phyloP scores from a whole-genome alignment of 1,140 invertebrate species.

The Macrobrachium rosenbergii region DNA sequence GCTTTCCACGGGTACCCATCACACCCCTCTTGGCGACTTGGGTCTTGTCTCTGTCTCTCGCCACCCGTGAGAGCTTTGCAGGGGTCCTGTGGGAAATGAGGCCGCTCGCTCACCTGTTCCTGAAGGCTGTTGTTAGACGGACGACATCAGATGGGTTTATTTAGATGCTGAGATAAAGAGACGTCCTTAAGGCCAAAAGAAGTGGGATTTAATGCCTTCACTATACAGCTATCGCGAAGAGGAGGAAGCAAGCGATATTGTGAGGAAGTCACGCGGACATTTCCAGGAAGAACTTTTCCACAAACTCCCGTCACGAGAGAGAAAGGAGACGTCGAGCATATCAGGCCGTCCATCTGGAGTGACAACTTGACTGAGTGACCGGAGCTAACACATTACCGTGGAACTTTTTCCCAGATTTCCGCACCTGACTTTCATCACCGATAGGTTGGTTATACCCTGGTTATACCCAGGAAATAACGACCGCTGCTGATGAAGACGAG shows the following conservation, averaged over 20 bases:
- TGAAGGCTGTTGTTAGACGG: not conserved
- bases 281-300: too few relatives aligned
- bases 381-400: not conserved
- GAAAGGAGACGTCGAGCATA: too few relatives aligned
- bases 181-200: too few relatives aligned
- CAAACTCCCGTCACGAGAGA: too few relatives aligned
- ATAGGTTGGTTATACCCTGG: not conserved
- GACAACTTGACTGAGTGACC: not conserved
- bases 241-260: too few relatives aligned
- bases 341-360: too few relatives aligned
- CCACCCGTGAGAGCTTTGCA: slow-evolving; percentile 56
- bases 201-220: too few relatives aligned
- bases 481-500: not conserved
- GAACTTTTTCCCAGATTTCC: slow-evolving; percentile 16
- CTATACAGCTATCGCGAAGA: too few relatives aligned
- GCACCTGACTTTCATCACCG: not conserved
- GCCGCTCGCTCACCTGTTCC: slow-evolving; percentile 1
- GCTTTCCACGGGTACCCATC: slow-evolving; percentile 2
- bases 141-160: slow-evolving; percentile 3
- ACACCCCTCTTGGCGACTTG: slow-evolving; percentile 37
- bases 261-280: too few relatives aligned
- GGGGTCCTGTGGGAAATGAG: slow-evolving; percentile 25
- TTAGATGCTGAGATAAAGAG: slow-evolving; percentile 3
- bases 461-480: not conserved
- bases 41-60: slow-evolving; percentile 49